Evolutionary conservation across 2,797 vertebrate genomes (phyloP), one percentile per base, ranked within the genome.

Genomic region (Gallinago solitaria): DNA sequence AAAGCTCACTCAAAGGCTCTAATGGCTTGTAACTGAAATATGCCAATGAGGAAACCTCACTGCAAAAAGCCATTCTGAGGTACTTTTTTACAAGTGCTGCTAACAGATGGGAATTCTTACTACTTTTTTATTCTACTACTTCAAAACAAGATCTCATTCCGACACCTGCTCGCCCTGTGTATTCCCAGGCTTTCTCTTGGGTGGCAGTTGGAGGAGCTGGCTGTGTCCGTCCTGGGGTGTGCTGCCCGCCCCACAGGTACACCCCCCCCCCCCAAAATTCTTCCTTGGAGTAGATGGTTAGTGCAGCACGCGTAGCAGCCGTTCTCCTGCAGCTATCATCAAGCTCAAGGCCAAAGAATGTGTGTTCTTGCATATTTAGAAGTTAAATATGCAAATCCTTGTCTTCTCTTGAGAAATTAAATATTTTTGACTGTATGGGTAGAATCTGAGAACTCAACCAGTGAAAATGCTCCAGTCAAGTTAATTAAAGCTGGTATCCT

Each of bases 401-500:
- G 63, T 77, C 57, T 94, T 95, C 89, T 91, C 65, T 51, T 74
- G 67, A 96, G 80, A 89, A 91, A 91, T 74, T 83, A 83, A 47
- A 4, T 80, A 43, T 77, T 92, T 95, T 83, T 87, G 11, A 74
- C 56, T 92, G 25, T 79, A 81, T 90, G 65, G 56, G 56, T 94
- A 84, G 56, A 79, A 87, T 90, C 85, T 87, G 85, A 95, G 91
- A 95, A 89, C 89, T 91, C 70, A 75, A 27, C 63, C 53, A 74
- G 77, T 86, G 70, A 74, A 94, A 69, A 73, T 90, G 81, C 43
- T 88, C 23, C 69, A 84, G 77, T 79, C 48, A 84, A 89, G 80
- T 84, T 96, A 96, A 96, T 97, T 96, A 94, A 88, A 87, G 45
- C 56, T 79, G 33, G 85, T 92, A 41, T 89, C 87, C 88, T 93